These are phyloP conservation scores for Catostylus mosaicus DNA, from an alignment of 30 jellyfish, hydroid and myxozoan genomes.

Conservation along the genomic window DNA sequence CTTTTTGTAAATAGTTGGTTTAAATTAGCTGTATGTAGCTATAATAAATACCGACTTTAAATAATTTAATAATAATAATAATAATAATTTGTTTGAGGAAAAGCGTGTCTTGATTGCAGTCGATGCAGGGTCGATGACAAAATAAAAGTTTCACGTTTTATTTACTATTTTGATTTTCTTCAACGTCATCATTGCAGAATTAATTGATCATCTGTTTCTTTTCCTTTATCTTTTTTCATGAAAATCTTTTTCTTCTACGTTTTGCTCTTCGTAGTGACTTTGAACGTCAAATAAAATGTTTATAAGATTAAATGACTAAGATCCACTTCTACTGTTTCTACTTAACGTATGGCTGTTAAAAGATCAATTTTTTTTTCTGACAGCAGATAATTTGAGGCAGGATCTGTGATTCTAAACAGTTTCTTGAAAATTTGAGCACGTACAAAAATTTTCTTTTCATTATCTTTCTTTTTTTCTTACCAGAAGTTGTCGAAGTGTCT, in stretches of 20 bases:
- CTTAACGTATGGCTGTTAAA: slow-evolving; percentile 11
- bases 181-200: not conserved
- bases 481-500: no score
- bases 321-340: slow-evolving; percentile 15
- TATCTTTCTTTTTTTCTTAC: no score
- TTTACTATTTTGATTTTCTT: not conserved
- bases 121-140: not conserved
- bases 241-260: not conserved
- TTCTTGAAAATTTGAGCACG: not conserved
- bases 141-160: slow-evolving; percentile 20
- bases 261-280: slow-evolving; percentile 3
- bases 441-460: not conserved
- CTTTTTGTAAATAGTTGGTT: no score
- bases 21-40: no score
- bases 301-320: not conserved
- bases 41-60: no score
- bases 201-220: not conserved
- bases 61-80: no score
- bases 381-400: slow-evolving; percentile 11
- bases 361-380: slow-evolving; percentile 17
- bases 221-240: not conserved
- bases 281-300: not conserved
- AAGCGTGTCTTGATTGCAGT: not conserved
- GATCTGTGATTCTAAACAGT: slow-evolving; percentile 14
- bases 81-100: slow-evolving; percentile 21